These are phyloP conservation scores for Cichladusa arquata DNA, from an alignment of 2,113 vertebrate genomes.

Conservation along the genomic window DNA sequence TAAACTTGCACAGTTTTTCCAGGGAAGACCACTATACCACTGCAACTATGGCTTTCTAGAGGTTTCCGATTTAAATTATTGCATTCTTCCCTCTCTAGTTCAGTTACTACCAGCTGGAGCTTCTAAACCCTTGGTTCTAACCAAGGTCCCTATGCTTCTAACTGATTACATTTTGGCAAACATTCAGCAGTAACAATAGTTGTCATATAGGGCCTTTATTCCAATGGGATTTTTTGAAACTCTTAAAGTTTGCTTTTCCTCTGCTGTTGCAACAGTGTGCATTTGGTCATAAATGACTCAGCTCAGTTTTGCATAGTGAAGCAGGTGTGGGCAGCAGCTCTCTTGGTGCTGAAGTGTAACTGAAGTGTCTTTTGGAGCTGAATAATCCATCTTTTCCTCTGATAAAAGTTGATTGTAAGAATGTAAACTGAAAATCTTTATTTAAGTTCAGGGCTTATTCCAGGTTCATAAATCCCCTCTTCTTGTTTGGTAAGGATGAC, in stretches of 20 bases:
- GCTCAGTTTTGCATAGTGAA: neutral
- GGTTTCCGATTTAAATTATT: neutral
- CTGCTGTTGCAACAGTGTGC: neutral
- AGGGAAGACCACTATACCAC: neutral
- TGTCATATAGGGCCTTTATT: neutral
- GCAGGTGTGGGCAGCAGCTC: neutral
- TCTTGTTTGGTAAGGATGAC: neutral
- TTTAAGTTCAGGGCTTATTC: neutral
- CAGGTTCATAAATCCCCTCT: neutral
- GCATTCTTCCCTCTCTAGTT: neutral
- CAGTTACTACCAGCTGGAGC: neutral
- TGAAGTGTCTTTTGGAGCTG: neutral
- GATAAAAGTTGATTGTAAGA: neutral
- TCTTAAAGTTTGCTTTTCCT: neutral
- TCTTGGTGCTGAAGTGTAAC: neutral
- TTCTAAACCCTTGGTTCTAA: neutral
- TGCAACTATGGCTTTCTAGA: neutral
- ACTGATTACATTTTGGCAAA: neutral
- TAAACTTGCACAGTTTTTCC: neutral
- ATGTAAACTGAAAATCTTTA: neutral
- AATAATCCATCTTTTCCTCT: neutral
- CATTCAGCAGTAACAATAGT: neutral
- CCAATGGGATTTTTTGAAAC: neutral
- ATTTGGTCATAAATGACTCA: neutral
- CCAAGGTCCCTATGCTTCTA: neutral